Evolutionary conservation across 2,888 invertebrate species (phyloP), one percentile per base, ranked within the genome.

Genomic region (Loripinus fragilis): DNA sequence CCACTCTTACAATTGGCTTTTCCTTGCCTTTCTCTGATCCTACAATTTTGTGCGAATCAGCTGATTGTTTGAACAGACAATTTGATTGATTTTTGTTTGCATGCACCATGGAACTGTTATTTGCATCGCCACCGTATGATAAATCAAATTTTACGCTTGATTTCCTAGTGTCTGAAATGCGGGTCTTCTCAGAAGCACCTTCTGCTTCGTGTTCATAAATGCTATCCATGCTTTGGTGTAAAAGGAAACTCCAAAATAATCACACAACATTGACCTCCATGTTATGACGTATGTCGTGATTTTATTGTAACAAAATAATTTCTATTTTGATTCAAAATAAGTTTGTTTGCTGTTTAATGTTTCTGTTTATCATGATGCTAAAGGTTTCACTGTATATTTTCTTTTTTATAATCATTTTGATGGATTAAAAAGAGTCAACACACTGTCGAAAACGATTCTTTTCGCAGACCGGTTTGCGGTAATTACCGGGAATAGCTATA

Each of bases 231-330:
- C 28, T 71, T 42, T 41, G 25, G 41, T 28, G 7, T 41, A 60
- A 41, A 71, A 35, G n/a, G n/a, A 60, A 38, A 38, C 17, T 41
- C 41, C 42, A 60, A 60, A 64, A 23, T 60, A 33, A 38, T 55
- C 50, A 70, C 15, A 23, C 25, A 52, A 69, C 75, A 12, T 60
- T 60, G 76, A 28, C 71, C 35, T 41, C 76, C 71, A 71, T 76
- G 71, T 67, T 74, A 68, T 76, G 76, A 76, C 76, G 76, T 72
- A 60, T 60, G 52, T 52, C 52, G 52, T 52, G 25, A 52, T 52
- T 52, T n/a, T 25, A 45, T 8, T 38, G n/a, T n/a, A n/a, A n/a
- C n/a, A n/a, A n/a, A n/a, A n/a, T n/a, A n/a, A n/a, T n/a, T n/a
- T n/a, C n/a, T n/a, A n/a, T n/a, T n/a, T n/a, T n/a, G n/a, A n/a